phyloP scores from a whole-genome alignment of 1,140 invertebrate species.

The Drosophila ambigua region DNA sequence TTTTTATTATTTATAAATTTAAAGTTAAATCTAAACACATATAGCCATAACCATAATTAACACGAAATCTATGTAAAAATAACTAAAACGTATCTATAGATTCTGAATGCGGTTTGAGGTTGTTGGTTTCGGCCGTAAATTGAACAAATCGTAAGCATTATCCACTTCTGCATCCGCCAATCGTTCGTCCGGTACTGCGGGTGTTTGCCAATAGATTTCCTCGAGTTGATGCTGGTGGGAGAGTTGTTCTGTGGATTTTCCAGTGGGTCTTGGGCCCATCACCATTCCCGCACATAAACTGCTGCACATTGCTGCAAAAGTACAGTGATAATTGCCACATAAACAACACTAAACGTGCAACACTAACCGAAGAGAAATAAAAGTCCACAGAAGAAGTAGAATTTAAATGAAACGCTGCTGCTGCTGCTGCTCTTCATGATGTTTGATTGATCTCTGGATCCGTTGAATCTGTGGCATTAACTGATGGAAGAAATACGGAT shows the following conservation, averaged over 20 bases:
- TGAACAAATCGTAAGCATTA: slow-evolving; percentile 37
- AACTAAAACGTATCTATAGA: neutral
- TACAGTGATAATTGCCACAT: slow-evolving; percentile 7
- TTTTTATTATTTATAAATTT: slow-evolving; percentile 38
- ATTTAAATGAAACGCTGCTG: slow-evolving; percentile 30
- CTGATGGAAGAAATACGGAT: slow-evolving; percentile 43
- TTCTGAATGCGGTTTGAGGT: slow-evolving; percentile 1
- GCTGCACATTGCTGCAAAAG: slow-evolving; percentile 22
- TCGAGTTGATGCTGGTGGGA: slow-evolving; percentile 5
- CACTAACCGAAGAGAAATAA: slow-evolving; percentile 43
- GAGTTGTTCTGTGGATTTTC: no score
- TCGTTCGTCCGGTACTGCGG: slow-evolving; percentile 45
- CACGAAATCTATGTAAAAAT: slow-evolving; percentile 6
- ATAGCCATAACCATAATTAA: slow-evolving; percentile 54
- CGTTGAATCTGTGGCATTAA: slow-evolving; percentile 16
- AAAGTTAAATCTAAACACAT: slow-evolving; percentile 39
- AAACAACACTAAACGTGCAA: neutral
- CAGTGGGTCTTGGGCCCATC: neutral
- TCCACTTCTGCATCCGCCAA: slow-evolving; percentile 61
- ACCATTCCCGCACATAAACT: slow-evolving; percentile 6
- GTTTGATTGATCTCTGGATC: slow-evolving; percentile 22
- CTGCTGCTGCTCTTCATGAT: slow-evolving; percentile 32
- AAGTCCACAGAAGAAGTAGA: slow-evolving; percentile 26
- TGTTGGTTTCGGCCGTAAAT: neutral
- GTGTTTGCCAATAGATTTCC: slow-evolving; percentile 26